Evolutionary conservation across 2,888 invertebrate species (phyloP).

Genomic region (Andrena praecox): DNA sequence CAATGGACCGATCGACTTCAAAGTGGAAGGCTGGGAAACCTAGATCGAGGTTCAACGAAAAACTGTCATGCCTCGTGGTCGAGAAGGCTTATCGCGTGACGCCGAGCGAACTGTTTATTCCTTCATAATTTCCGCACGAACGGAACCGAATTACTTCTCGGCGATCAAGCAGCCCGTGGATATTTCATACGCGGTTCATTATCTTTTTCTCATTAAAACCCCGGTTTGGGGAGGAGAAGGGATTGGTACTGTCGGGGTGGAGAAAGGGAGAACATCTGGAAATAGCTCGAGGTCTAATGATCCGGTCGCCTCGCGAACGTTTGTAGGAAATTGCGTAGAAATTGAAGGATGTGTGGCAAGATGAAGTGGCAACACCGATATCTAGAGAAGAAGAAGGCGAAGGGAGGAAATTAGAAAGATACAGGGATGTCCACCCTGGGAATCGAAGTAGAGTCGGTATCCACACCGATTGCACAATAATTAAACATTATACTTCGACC

Average conservation of each 20-base stretch:
- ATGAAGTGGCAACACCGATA: constrained; percentile 51
- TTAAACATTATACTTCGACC: neutral
- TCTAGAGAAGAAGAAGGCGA: constrained; percentile 58
- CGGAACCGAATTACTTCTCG: constrained; percentile 46
- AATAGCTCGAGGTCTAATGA: neutral
- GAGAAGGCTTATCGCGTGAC: constrained; percentile 12
- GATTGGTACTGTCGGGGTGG: neutral
- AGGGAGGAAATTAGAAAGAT: neutral
- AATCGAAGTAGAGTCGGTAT: neutral
- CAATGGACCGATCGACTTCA: neutral
- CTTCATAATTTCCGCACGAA: constrained; percentile 35
- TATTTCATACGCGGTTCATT: constrained; percentile 29
- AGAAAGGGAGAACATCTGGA: neutral
- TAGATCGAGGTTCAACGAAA: constrained; percentile 2
- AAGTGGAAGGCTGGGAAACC: neutral
- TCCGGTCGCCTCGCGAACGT: neutral
- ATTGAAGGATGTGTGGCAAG: constrained; percentile 9
- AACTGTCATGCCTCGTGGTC: neutral
- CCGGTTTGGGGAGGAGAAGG: constrained; percentile 7
- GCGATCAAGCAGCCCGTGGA: constrained; percentile 31
- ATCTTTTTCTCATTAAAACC: constrained; percentile 29
- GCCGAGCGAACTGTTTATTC: constrained; percentile 34
- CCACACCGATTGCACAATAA: neutral
- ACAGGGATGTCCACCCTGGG: neutral
- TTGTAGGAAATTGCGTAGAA: constrained; percentile 21